Evolutionary conservation across 2,797 vertebrate genomes (phyloP).

Genomic region (Cygnus olor): DNA sequence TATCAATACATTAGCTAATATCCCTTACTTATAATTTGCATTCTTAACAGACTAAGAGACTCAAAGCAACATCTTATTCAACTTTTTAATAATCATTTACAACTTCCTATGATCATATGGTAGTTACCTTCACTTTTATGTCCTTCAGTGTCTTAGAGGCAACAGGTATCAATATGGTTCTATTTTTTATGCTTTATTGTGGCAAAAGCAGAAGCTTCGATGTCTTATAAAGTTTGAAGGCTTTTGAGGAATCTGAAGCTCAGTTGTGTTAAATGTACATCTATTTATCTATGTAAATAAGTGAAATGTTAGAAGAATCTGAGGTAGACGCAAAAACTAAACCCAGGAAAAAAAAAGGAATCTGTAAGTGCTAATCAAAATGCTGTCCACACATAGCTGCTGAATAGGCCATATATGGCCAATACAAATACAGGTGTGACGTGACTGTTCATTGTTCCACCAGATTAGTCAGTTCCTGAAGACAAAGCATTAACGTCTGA

Average conservation of each 20-base stretch:
- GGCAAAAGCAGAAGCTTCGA: not conserved
- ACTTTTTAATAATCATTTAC: not conserved
- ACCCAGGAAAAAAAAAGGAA: not conserved
- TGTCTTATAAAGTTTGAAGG: not conserved
- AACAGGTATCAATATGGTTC: not conserved
- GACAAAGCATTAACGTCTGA: not conserved
- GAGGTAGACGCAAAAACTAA: not conserved
- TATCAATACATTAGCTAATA: conserved; percentile 22
- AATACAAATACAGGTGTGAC: conserved; percentile 13
- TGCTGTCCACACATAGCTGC: not conserved
- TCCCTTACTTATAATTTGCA: not conserved
- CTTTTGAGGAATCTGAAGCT: not conserved
- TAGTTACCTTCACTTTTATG: not conserved
- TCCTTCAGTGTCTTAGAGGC: not conserved
- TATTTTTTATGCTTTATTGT: not conserved
- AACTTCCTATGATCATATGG: not conserved
- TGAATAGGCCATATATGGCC: not conserved
- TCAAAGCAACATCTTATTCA: conserved; percentile 9
- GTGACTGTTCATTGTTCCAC: conserved; percentile 38
- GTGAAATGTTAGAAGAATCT: not conserved
- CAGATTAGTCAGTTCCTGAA: conserved; percentile 22
- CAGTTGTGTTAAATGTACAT: not conserved
- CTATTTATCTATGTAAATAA: not conserved
- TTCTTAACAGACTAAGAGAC: conserved; percentile 5
- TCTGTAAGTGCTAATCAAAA: conserved; percentile 19